Evolutionary conservation across 2,888 invertebrate genomes (phyloP), one percentile per base, ranked within the genome.

Genomic region (Malthinus flaveolus): DNA sequence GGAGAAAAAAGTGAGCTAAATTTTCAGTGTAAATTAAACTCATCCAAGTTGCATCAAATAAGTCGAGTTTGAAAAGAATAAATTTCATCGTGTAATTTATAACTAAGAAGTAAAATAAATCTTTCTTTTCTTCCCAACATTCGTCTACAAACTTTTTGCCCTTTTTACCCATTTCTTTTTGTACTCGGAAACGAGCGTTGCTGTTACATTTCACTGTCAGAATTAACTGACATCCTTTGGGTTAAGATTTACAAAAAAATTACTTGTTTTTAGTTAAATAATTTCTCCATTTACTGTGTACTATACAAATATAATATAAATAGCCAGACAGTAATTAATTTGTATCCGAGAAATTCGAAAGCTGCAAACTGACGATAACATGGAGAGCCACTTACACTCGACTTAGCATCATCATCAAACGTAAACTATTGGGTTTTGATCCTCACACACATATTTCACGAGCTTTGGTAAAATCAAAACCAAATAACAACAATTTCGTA

Each of bases 171-270:
- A 42, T 42, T 42, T 42, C 23, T 23, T 42, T 42, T 23, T 42
- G 23, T 42, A 15, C 39, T 42, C 39, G n/a, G 9, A 13, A 42
- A 36, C 36, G 7, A 36, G 11, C 11, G 8, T 36, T 36, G 7
- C 11, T 15, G 39, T 42, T 42, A 42, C 39, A 42, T 42, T 42
- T 42, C 39, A 42, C 39, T 42, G 39, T 42, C 39, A n/a, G 13
- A 13, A 15, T 23, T 42, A 42, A 42, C 39, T 42, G 39, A 42
- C 39, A 42, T 15, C 39, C 23, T 42, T 23, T 23, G 15, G 23
- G 11, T 42, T 42, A 12, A 42, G 39, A 42, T 42, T 42, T 23
- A 11, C 11, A 42, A 42, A 23, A 23, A 42, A 42, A 13, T 42
- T 12, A 42, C 39, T 15, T 42, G 9, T 42, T 42, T 42, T 15